These are phyloP conservation scores for Trichonephila clavata DNA, from an alignment of 1,140 invertebrate species.

Conservation along the genomic window DNA sequence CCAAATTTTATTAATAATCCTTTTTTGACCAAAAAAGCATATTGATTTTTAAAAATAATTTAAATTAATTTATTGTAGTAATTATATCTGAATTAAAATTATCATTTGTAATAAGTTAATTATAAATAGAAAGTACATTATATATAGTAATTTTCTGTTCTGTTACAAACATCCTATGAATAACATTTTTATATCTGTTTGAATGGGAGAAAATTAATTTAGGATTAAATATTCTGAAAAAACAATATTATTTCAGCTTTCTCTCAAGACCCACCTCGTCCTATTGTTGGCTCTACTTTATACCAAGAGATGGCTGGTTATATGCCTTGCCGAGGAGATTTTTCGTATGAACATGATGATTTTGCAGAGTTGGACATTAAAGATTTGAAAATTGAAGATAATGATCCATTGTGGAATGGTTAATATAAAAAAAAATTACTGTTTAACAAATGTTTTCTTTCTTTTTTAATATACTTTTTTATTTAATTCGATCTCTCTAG, in stretches of 20 bases:
- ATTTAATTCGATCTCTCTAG: too few species aligned
- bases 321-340: conserved; percentile 92
- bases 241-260: conserved; percentile 73
- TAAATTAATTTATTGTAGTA: too few species aligned
- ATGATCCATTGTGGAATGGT: conserved; percentile 70
- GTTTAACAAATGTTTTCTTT: too few species aligned
- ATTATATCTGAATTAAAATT: too few species aligned
- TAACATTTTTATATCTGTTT: too few species aligned
- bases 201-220: neutral
- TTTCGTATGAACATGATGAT: conserved; percentile 91
- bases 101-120: too few species aligned
- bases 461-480: neutral
- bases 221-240: neutral
- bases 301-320: conserved; percentile 88
- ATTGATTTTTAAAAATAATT: too few species aligned
- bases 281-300: conserved; percentile 83
- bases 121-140: too few species aligned
- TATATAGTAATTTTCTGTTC: too few species aligned
- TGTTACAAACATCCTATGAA: too few species aligned
- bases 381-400: conserved; percentile 83
- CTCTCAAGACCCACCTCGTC: conserved; percentile 86
- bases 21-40: too few species aligned
- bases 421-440: neutral
- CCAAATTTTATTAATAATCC: too few species aligned
- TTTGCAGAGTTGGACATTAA: conserved; percentile 89